Percentiles rank a stretch among this genome's conserved stretches.
Conservation (phyloP, 2,797 vertebrate genomes). For the Gouania willdenowi region DNA sequence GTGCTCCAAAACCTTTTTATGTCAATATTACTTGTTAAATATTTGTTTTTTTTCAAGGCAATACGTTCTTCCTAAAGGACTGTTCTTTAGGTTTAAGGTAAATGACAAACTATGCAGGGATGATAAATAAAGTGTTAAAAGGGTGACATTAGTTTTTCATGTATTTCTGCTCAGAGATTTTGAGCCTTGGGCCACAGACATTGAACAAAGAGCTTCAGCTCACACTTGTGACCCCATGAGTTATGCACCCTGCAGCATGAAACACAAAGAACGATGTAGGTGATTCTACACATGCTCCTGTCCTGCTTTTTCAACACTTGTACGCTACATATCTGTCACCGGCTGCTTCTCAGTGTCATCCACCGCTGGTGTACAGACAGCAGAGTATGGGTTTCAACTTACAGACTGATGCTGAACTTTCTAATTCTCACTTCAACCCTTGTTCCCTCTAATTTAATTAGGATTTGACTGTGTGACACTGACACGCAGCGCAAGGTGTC, state of each 20-base stretch:
- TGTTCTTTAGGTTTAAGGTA: too few species aligned
- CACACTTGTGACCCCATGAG: slow-evolving; percentile 69
- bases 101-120: too few species aligned
- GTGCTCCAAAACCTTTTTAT: too few species aligned
- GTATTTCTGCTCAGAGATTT: slow-evolving; percentile 39
- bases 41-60: too few species aligned
- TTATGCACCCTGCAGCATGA: slow-evolving; percentile 54
- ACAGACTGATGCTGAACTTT: slow-evolving; percentile 33
- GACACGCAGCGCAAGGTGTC: not conserved
- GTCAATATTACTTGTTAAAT: too few species aligned
- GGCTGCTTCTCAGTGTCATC: slow-evolving; percentile 69
- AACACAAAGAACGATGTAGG: slow-evolving; percentile 59
- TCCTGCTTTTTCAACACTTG: slow-evolving; percentile 67
- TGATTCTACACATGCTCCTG: slow-evolving; percentile 65
- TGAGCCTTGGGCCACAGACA: slow-evolving; percentile 49
- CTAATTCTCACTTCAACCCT: slow-evolving; percentile 10
- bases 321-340: slow-evolving; percentile 60
- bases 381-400: slow-evolving; percentile 64
- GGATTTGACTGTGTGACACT: not conserved
- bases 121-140: slow-evolving; percentile 38
- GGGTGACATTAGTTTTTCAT: slow-evolving; percentile 28
- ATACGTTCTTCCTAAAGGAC: too few species aligned
- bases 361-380: slow-evolving; percentile 67
- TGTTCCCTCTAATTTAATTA: slow-evolving; percentile 1
- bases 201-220: slow-evolving; percentile 63